Percentiles rank a stretch among this genome's conserved stretches.
These are phyloP conservation scores for Trimorus sp. DNA, from an alignment of 2,888 invertebrate genomes.

Conservation along the genomic window DNA sequence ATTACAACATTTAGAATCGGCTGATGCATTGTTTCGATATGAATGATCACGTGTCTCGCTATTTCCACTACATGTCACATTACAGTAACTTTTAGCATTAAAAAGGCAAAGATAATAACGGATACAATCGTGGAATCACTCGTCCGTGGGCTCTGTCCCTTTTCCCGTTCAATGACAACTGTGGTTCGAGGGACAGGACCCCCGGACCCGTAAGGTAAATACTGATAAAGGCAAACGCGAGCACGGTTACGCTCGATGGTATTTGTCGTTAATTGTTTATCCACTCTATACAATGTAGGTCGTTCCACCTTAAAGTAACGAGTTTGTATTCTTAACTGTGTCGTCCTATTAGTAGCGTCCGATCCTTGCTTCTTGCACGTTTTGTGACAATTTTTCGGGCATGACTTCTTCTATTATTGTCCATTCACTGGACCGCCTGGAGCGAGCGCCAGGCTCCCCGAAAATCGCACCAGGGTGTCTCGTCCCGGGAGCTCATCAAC, in stretches of 20 bases:
- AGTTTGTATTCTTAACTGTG: slow-evolving; percentile 33
- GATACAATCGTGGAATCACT: slow-evolving; percentile 38
- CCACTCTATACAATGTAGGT: slow-evolving; percentile 56
- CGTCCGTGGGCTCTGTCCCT: no score
- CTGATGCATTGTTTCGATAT: slow-evolving; percentile 60
- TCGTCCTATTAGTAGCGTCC: slow-evolving; percentile 47
- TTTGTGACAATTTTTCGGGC: slow-evolving; percentile 47
- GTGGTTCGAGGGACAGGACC: no score
- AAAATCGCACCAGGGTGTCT: slow-evolving; percentile 20
- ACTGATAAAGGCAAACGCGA: slow-evolving; percentile 61
- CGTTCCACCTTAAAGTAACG: slow-evolving; percentile 45
- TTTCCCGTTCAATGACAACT: no score
- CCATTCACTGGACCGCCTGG: slow-evolving; percentile 61
- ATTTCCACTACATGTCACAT: slow-evolving; percentile 53
- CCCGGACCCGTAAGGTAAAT: slow-evolving; percentile 45
- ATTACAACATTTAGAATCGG: slow-evolving; percentile 53
- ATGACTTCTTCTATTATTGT: slow-evolving; percentile 59
- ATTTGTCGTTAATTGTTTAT: slow-evolving; percentile 43
- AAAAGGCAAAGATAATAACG: slow-evolving; percentile 64
- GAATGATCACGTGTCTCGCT: slow-evolving; percentile 57
- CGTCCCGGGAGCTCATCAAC: no score
- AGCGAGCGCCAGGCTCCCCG: slow-evolving; percentile 18
- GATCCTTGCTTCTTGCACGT: slow-evolving; percentile 17
- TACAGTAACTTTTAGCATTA: slow-evolving; percentile 61
- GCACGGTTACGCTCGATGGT: slow-evolving; percentile 41